These are phyloP conservation scores for Panulirus ornatus DNA, from an alignment of 1,140 invertebrate genomes.

Conservation along the genomic window DNA sequence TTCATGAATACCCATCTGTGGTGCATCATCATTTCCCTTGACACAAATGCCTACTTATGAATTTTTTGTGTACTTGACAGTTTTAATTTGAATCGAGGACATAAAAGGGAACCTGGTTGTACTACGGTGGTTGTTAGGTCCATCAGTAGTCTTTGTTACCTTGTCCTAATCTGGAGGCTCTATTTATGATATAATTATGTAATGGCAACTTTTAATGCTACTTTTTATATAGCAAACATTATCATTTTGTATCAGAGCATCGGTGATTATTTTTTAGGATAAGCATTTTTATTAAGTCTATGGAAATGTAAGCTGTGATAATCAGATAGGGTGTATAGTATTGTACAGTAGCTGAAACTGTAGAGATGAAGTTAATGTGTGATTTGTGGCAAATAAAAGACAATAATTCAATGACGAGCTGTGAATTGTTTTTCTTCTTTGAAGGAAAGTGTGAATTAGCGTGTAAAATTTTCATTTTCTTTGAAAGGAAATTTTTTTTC, in stretches of 20 bases:
- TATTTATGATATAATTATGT: neutral
- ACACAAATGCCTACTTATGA: neutral
- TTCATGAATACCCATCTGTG: neutral
- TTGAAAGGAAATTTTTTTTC: no score
- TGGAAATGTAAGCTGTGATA: conserved; percentile 10
- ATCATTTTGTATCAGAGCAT: neutral
- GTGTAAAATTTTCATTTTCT: no score
- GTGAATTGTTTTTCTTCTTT: no score
- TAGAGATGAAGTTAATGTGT: neutral
- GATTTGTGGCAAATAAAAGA: neutral
- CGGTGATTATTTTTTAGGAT: neutral
- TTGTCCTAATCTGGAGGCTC: neutral
- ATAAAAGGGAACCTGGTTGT: neutral
- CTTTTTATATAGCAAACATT: neutral
- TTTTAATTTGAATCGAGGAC: neutral
- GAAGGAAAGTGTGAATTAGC: no score
- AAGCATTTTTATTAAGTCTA: neutral
- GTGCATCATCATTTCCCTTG: neutral
- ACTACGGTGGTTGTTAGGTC: neutral
- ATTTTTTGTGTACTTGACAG: no score
- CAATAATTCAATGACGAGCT: neutral
- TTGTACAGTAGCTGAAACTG: neutral
- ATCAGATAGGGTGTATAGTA: neutral
- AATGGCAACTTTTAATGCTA: neutral
- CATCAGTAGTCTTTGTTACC: neutral